Base-by-base conservation (phyloP, 37 sponge, comb jelly and placozoan species). In the Bolinopsis microptera region DNA sequence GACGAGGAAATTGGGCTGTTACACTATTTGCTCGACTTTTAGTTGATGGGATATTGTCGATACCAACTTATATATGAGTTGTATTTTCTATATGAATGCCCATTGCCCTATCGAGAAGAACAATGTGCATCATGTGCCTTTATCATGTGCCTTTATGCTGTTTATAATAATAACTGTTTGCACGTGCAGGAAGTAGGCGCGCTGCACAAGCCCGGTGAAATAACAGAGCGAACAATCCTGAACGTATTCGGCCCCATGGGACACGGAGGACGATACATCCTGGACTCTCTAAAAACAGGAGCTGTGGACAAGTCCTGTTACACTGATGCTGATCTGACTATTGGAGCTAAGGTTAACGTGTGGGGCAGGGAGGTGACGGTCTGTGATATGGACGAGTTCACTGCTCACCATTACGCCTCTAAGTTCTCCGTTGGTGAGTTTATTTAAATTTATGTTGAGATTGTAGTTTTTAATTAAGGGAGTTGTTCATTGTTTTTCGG, bases 181-280 rank as follows among this genome's bases (percentile, higher is more conserved):
- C 96, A 75, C 94, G 94, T 95, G 27, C 92, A 95, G 95, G 95
- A 94, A 38, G 93, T 92, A 9, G 38, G 76, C 1, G 75, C 95
- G 0, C 75, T 97, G 24, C 90, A 90, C 69, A 97, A 97, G 93
- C 99, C 99, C 18, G 99, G 99, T 22, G 95, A 96, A 76, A 69
- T 83, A 68, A 95, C 98, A 22, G 96, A 96, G 75, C 94, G 97
- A 22, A 98, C 99, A 18, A 96, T 98, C 18, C 95, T 98, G 25
- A 98, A 98, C 93, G 99, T 98, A 76, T 98, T 98, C 96, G 99
- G 99, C 0, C 96, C 97, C 26, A 96, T 76, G 69, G 97, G 99
- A 16, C 95, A 96, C 69, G 99, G 99, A 33, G 98, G 99, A 0
- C 82, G 99, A 69, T 96, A 96, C 93, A 96, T 98, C 18, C 83